Base-by-base conservation (phyloP, 2,888 invertebrate species). In the Drosophila rellima region DNA sequence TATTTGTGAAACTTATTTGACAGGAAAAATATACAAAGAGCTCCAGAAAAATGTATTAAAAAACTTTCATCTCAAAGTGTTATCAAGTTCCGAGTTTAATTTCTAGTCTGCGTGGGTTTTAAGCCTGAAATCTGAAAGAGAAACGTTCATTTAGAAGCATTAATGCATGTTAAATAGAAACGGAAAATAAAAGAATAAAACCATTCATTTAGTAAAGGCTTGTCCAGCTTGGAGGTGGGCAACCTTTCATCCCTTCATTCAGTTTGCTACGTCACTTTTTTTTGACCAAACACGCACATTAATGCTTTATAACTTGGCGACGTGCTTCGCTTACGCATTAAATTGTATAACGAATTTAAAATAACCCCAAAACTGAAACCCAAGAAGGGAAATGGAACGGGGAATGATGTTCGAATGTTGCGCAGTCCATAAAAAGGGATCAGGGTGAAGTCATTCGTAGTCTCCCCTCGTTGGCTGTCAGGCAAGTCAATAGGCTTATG, bases 401-500 rank as follows among this genome's bases (percentile, higher is more conserved):
- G 10, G 60, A 71, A 79, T 59, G 50, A 70, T 70, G 72, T 56
- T 70, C 68, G 77, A 83, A 85, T 80, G 71, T 71, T 74, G 72
- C 65, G 64, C 78, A 82, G 82, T 60, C 73, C 78, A 85, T 83
- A 85, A 88, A 87, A 87, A 80, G 73, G 88, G 83, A 83, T 88
- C 83, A 78, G 77, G 47, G 51, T 65, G 73, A 71, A 82, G 75
- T 74, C 82, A 54, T 65, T 71, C 63, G 55, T 56, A 60, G 61
- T 47, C 40, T 50, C 13, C 33, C 54, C 23, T 45, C 13, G 48
- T 48, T 18, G 48, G 61, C 64, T 64, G 66, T 68, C 69, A 59
- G 57, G 60, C 71, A 60, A 80, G 77, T 85, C 85, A 79, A 85
- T 85, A 77, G 89, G 74, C 82, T 87, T 87, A 89, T 85, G 85